phyloP scores from a whole-genome alignment of 2,888 invertebrate species.

The Lissonota sp. region DNA sequence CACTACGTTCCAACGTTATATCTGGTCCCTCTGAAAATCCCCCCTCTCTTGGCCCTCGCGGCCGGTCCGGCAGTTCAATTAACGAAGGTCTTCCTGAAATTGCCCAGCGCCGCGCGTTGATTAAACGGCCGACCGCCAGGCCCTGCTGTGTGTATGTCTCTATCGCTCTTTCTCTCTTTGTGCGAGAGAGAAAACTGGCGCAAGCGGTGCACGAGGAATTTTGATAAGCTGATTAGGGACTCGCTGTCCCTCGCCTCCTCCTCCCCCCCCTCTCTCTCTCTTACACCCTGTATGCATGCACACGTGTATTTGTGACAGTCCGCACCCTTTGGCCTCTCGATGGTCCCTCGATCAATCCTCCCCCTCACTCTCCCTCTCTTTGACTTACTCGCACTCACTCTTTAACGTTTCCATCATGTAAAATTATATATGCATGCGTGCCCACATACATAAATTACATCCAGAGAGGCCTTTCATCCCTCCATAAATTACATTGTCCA shows the following conservation, averaged over 20 bases:
- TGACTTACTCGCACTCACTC: slow-evolving; percentile 27
- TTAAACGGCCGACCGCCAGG: slow-evolving; percentile 65
- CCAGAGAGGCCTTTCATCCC: slow-evolving; percentile 18
- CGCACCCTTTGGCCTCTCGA: too few species aligned
- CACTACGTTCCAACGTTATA: too few species aligned
- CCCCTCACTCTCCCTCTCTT: slow-evolving; percentile 26
- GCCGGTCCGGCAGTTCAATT: slow-evolving; percentile 62
- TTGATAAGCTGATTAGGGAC: slow-evolving; percentile 66
- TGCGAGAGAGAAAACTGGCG: slow-evolving; percentile 11
- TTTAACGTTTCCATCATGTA: slow-evolving; percentile 35
- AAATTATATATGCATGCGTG: slow-evolving; percentile 39
- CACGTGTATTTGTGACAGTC: background rate
- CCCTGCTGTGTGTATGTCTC: slow-evolving; percentile 22
- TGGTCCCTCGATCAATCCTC: slow-evolving; percentile 29
- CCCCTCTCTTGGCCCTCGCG: slow-evolving; percentile 33
- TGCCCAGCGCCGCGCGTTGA: slow-evolving; percentile 65
- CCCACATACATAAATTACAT: slow-evolving; percentile 5
- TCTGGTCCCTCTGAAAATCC: too few species aligned
- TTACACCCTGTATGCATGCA: background rate
- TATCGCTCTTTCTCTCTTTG: background rate
- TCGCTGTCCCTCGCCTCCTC: slow-evolving; percentile 43
- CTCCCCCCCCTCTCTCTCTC: slow-evolving; percentile 19
- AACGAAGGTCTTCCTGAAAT: slow-evolving; percentile 66
- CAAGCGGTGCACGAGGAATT: slow-evolving; percentile 63
- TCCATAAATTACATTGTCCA: slow-evolving; percentile 22